Percentiles rank a stretch among this genome's conserved stretches.
phyloP scores from a whole-genome alignment of 2,113 vertebrate species.

The Menidia beryllina region DNA sequence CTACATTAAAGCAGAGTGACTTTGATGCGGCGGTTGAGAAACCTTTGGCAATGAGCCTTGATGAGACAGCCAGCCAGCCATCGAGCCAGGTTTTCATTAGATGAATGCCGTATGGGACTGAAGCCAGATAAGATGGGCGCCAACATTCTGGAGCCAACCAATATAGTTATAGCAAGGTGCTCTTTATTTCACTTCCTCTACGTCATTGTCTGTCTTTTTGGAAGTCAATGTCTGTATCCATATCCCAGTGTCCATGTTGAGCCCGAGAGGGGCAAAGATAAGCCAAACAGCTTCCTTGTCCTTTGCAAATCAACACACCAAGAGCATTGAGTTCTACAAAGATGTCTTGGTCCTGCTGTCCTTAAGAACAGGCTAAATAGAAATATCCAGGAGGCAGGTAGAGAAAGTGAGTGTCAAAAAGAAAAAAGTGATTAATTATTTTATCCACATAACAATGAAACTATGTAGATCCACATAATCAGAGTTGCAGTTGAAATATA shows the following conservation, averaged over 20 bases:
- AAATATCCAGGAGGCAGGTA: slow-evolving; percentile 60
- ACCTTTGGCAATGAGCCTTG: slow-evolving; percentile 76
- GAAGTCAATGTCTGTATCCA: slow-evolving; percentile 49
- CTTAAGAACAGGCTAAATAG: slow-evolving; percentile 75
- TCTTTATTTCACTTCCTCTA: slow-evolving; percentile 75
- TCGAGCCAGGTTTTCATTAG: slow-evolving; percentile 80
- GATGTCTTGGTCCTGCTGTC: slow-evolving; percentile 75
- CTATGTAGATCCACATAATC: too few relatives aligned
- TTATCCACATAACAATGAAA: too few relatives aligned
- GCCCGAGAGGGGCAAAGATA: slow-evolving; percentile 45
- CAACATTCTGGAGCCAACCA: slow-evolving; percentile 76
- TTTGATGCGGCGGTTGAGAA: slow-evolving; percentile 76
- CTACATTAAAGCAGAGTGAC: slow-evolving; percentile 77
- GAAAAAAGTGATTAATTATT: slow-evolving; percentile 18
- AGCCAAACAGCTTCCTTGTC: slow-evolving; percentile 59
- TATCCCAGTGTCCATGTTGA: slow-evolving; percentile 34
- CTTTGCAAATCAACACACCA: slow-evolving; percentile 79
- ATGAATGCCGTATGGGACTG: slow-evolving; percentile 78
- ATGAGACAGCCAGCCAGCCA: slow-evolving; percentile 73
- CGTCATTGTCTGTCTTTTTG: slow-evolving; percentile 69
- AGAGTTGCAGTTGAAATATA: too few relatives aligned
- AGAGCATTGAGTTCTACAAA: slow-evolving; percentile 74
- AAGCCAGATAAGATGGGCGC: slow-evolving; percentile 77
- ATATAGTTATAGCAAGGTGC: slow-evolving; percentile 81
- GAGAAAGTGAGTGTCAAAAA: slow-evolving; percentile 34